A percentile compares a stretch with the other conserved stretches of the same genome.
Conservation (phyloP, 2,113 vertebrate genomes). For the Rhynchomys soricoides region DNA sequence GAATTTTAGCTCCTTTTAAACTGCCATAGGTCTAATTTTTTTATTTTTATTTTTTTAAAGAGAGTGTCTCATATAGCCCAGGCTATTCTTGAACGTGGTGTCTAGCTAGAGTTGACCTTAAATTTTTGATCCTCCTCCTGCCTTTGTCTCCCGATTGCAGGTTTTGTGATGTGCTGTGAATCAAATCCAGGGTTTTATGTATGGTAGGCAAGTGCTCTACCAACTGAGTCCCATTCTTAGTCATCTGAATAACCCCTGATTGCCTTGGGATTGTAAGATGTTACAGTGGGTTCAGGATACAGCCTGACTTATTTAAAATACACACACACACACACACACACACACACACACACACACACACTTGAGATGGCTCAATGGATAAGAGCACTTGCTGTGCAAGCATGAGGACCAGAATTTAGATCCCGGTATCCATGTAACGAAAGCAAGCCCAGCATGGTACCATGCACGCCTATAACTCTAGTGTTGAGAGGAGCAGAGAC, state of each 20-base stretch:
- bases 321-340: no score
- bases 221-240: no score
- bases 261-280: constrained; percentile 42
- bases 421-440: no score
- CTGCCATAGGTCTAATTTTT: constrained; percentile 31
- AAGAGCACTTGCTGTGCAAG: background rate
- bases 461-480: background rate
- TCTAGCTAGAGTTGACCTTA: background rate
- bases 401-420: background rate
- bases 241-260: background rate
- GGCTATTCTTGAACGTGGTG: background rate
- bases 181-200: background rate
- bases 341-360: no score
- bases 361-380: background rate
- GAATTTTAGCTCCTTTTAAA: constrained; percentile 58
- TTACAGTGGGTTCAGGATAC: constrained; percentile 11
- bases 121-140: background rate
- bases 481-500: background rate
- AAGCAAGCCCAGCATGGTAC: background rate
- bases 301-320: constrained; percentile 5
- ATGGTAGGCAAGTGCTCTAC: background rate
- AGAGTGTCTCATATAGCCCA: background rate
- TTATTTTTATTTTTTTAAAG: background rate
- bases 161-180: background rate
- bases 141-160: background rate